Conservation (phyloP, 2,888 invertebrate genomes). For the Ophion costatus region DNA sequence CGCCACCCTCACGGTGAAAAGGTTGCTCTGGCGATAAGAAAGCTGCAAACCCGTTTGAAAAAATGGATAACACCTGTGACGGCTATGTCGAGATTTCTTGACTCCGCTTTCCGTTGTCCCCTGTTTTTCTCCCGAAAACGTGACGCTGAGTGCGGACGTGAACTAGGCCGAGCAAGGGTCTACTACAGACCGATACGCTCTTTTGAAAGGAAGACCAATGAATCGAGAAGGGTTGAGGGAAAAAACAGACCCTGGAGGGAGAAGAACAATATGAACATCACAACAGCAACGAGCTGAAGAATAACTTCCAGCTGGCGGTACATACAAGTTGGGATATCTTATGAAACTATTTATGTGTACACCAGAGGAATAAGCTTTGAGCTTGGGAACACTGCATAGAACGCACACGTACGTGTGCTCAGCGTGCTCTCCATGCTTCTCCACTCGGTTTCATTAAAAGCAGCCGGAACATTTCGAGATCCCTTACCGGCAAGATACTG, state of each 20-base stretch:
- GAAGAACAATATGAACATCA: neutral
- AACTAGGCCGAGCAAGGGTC: too few relatives aligned
- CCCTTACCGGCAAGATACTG: constrained; percentile 29
- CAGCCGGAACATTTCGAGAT: constrained; percentile 61
- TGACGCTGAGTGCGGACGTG: neutral
- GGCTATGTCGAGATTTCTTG: neutral
- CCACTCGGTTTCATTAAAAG: constrained; percentile 71
- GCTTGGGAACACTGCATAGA: constrained; percentile 22
- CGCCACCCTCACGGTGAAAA: neutral
- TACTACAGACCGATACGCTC: too few relatives aligned
- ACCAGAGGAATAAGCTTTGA: constrained; percentile 13
- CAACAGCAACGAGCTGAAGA: neutral
- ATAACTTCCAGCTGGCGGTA: neutral
- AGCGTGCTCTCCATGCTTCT: constrained; percentile 47
- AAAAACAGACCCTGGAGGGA: neutral
- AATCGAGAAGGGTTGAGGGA: neutral
- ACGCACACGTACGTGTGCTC: constrained; percentile 21
- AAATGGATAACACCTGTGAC: neutral
- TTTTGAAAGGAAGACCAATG: neutral
- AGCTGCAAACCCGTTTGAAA: neutral
- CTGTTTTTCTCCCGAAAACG: neutral
- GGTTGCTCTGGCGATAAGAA: neutral
- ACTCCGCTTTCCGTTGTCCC: neutral
- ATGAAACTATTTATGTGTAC: constrained; percentile 6
- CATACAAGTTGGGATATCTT: constrained; percentile 16